Evolutionary conservation across 1,140 invertebrate species (phyloP).

Genomic region (Cecropterus lyciades): DNA sequence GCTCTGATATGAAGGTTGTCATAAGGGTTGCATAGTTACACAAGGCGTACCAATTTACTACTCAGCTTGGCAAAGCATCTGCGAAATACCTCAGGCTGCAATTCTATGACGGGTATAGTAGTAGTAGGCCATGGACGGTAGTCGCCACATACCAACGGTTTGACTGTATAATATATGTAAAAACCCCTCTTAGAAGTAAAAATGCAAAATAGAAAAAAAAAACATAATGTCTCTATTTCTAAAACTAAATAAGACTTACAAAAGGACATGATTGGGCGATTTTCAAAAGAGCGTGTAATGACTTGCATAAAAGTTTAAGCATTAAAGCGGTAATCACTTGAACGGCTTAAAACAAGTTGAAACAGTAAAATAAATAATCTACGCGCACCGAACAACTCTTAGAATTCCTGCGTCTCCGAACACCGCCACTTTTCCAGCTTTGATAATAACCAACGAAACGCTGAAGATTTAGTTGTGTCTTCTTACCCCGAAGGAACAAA

Average conservation of each 20-base stretch:
- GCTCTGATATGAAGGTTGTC: no score
- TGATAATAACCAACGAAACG: conserved; percentile 48
- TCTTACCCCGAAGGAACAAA: conserved; percentile 58
- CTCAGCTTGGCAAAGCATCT: no score
- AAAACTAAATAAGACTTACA: neutral
- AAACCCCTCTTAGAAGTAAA: no score
- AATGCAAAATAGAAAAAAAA: no score
- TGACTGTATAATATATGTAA: no score
- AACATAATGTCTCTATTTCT: no score
- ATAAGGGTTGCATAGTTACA: no score
- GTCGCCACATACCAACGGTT: no score
- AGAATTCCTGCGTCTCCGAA: conserved; percentile 40
- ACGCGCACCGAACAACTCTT: conserved; percentile 32
- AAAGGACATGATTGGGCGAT: neutral
- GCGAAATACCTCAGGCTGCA: no score
- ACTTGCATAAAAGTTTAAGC: conserved; percentile 29
- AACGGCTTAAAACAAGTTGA: conserved; percentile 43
- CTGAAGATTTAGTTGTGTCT: conserved; percentile 52
- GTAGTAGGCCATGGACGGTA: no score
- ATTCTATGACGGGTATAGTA: no score
- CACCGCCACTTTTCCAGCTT: conserved; percentile 41
- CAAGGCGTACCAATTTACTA: no score
- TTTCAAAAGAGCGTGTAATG: conserved; percentile 21
- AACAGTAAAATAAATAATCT: conserved; percentile 51
- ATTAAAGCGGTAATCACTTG: conserved; percentile 37